Evolutionary conservation across 2,797 vertebrate species (phyloP).

Genomic region (Peromyscus eremicus): DNA sequence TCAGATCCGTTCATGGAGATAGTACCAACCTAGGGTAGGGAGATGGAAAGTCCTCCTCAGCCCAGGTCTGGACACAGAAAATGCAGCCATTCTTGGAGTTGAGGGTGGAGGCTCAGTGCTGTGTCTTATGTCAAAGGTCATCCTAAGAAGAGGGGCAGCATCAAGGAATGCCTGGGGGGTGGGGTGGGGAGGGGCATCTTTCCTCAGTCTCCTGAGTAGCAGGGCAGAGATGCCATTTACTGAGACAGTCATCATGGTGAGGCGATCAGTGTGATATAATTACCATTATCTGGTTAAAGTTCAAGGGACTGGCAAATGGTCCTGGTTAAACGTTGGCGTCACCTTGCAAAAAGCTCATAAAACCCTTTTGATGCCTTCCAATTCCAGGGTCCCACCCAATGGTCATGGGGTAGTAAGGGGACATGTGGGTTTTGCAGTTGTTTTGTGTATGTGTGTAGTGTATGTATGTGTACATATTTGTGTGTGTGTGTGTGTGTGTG

Average conservation of each 20-base stretch:
- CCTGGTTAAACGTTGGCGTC: background rate
- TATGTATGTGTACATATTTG: background rate
- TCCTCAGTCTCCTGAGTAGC: background rate
- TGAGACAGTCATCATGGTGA: background rate
- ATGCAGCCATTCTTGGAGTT: background rate
- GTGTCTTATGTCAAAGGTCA: background rate
- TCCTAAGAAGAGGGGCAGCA: background rate
- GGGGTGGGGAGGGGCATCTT: background rate
- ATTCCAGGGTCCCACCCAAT: background rate
- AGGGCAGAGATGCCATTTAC: background rate
- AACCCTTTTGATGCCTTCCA: background rate
- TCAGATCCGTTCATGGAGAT: background rate
- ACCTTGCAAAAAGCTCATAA: background rate
- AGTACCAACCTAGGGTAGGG: background rate
- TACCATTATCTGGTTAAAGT: background rate
- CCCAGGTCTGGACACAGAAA: background rate
- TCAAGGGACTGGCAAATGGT: background rate
- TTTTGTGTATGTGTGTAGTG: background rate
- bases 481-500: background rate
- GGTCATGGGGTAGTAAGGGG: background rate
- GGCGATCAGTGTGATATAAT: background rate
- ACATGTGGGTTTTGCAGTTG: background rate
- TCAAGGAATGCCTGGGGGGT: background rate
- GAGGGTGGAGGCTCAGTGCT: background rate
- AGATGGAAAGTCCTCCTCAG: background rate